These are phyloP conservation scores for Addax nasomaculatus DNA, from an alignment of 2,113 vertebrate species.

Conservation along the genomic window DNA sequence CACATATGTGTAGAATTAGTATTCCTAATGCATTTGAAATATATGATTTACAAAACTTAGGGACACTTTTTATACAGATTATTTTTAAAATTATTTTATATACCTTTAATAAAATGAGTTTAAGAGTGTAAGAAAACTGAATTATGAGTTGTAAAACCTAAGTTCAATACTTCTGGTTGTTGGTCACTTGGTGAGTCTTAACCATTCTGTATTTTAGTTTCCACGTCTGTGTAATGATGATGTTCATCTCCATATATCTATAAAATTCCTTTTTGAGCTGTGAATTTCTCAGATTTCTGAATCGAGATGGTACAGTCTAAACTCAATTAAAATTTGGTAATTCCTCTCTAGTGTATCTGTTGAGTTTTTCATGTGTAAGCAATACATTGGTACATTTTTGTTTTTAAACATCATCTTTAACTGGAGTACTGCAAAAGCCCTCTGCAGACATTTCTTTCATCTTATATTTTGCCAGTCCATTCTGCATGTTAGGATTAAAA, in stretches of 20 bases:
- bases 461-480: neutral
- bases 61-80: neutral
- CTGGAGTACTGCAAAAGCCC: neutral
- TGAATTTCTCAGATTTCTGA: conserved; percentile 5
- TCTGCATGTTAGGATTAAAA: neutral
- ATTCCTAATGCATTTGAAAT: neutral
- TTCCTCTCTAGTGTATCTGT: neutral
- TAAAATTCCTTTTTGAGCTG: neutral
- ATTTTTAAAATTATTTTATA: neutral
- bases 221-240: neutral
- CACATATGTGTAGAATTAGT: neutral
- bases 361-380: neutral
- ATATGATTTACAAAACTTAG: neutral
- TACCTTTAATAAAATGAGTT: neutral
- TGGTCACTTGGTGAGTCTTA: neutral
- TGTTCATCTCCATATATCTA: neutral
- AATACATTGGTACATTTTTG: neutral
- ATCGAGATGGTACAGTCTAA: neutral
- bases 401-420: neutral
- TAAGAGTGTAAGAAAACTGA: neutral
- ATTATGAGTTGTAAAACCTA: neutral
- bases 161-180: neutral
- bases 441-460: neutral
- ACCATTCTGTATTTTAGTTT: neutral
- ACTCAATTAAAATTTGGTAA: neutral